phyloP scores from a whole-genome alignment of 2,797 vertebrate genomes.

The Muscicapa comitata region DNA sequence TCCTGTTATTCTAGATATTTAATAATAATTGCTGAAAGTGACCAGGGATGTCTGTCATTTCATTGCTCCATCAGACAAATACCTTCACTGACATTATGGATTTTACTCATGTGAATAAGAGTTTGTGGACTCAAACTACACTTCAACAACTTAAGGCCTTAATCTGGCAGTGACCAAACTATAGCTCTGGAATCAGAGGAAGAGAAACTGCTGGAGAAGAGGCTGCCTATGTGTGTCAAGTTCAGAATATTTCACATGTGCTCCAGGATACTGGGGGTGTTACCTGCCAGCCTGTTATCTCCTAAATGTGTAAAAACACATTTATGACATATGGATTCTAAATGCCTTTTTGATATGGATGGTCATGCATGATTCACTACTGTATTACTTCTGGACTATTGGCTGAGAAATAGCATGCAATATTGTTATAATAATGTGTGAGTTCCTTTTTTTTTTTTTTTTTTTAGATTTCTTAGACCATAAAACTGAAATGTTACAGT shows the following conservation, averaged over 20 bases:
- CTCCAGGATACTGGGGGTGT: background rate
- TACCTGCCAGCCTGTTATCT: background rate
- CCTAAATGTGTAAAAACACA: background rate
- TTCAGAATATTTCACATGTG: background rate
- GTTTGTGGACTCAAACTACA: background rate
- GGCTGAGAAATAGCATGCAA: background rate
- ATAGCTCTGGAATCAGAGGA: background rate
- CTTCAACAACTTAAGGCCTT: background rate
- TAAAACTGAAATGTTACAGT: constrained; percentile 54
- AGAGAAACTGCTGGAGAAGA: background rate
- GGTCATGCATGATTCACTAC: background rate
- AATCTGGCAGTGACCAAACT: background rate
- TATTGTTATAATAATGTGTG: background rate
- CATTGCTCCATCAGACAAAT: background rate
- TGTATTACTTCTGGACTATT: background rate
- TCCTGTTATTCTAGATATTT: background rate
- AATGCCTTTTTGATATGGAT: background rate
- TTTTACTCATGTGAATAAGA: background rate
- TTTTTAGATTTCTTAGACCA: background rate
- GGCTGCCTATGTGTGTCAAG: background rate
- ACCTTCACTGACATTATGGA: background rate
- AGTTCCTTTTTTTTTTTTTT: background rate
- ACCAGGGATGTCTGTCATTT: background rate
- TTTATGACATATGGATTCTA: background rate
- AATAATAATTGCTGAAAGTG: background rate